Conservation (phyloP, 1,140 invertebrate species). For the Coptotermes formosanus region DNA sequence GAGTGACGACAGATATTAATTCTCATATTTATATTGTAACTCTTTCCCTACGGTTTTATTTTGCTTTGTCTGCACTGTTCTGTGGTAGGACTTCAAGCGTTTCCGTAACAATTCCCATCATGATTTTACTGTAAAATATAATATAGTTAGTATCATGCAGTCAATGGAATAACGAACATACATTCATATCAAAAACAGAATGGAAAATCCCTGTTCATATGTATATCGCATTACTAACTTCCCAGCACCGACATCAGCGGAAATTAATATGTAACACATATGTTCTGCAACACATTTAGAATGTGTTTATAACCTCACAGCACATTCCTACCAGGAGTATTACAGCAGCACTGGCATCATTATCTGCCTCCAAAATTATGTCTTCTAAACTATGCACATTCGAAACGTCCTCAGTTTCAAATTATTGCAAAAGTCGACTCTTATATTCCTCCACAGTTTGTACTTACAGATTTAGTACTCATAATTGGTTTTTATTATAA, state of each 20-base stretch:
- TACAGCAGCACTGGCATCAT: no score
- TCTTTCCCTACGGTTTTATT: neutral
- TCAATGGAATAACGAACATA: conserved; percentile 2
- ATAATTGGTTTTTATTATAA: no score
- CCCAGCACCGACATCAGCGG: neutral
- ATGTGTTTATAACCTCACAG: no score
- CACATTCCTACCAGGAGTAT: no score
- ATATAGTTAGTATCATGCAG: neutral
- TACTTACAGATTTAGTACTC: no score
- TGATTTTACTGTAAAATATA: neutral
- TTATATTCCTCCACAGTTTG: no score
- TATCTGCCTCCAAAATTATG: no score
- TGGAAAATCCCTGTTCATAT: neutral
- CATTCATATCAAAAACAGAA: neutral
- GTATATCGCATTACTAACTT: neutral
- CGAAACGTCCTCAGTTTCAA: no score
- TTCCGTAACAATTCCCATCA: neutral
- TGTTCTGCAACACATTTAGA: neutral
- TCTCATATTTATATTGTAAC: neutral
- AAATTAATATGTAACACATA: neutral
- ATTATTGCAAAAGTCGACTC: no score
- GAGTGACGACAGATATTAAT: neutral
- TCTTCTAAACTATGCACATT: no score
- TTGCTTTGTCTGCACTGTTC: neutral
- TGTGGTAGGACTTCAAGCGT: neutral